phyloP scores from a whole-genome alignment of 2,888 invertebrate genomes.

The Ormyrus labotus region DNA sequence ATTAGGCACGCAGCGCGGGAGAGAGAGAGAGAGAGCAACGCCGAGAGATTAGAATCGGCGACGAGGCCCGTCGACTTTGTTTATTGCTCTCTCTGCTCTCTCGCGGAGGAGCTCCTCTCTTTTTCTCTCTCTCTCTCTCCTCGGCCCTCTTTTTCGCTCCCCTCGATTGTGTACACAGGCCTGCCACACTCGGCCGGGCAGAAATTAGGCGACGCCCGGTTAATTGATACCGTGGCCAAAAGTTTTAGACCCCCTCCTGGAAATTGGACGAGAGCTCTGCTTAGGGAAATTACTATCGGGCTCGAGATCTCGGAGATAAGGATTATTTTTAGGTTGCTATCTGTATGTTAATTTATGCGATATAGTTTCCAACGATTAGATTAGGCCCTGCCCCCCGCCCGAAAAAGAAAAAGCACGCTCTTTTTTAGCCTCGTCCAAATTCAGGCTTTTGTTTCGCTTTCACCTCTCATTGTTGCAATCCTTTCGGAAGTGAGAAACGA shows the following conservation, averaged over 20 bases:
- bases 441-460: too few relatives aligned
- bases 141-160: not conserved
- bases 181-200: not conserved
- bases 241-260: too few relatives aligned
- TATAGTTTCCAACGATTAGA: too few relatives aligned
- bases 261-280: too few relatives aligned
- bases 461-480: not conserved
- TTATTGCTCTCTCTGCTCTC: slow-evolving; percentile 12
- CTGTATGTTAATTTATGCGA: slow-evolving; percentile 12
- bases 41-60: slow-evolving; percentile 51
- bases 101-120: slow-evolving; percentile 13
- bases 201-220: slow-evolving; percentile 16
- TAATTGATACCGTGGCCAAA: too few relatives aligned
- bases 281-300: not conserved
- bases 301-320: not conserved
- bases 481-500: slow-evolving; percentile 51
- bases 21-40: not conserved
- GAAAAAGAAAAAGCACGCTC: too few relatives aligned
- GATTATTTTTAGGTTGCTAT: too few relatives aligned
- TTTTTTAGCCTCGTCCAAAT: too few relatives aligned
- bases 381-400: too few relatives aligned
- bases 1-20: slow-evolving; percentile 75
- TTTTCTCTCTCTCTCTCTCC: slow-evolving; percentile 47
- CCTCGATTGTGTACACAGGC: slow-evolving; percentile 12
- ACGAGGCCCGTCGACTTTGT: slow-evolving; percentile 21